Evolutionary conservation across 2,113 vertebrate genomes (phyloP).

Genomic region (Protomyctophum bolini): DNA sequence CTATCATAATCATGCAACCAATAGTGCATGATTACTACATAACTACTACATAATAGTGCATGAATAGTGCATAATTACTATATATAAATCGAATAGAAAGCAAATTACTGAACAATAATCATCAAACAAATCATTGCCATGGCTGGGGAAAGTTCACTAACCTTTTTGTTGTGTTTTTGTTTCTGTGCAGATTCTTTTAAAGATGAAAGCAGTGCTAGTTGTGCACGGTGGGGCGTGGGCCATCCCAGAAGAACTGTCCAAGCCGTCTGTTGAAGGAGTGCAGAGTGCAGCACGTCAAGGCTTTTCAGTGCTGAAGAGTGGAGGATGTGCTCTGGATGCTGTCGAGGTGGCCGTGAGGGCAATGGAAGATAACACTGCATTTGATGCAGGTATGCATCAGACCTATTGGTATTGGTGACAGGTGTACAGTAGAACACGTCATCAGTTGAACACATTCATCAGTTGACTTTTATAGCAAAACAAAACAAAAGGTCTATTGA

Average conservation of each 20-base stretch:
- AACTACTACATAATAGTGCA: too few species aligned
- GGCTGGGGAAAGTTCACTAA: neutral
- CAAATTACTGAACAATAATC: too few species aligned
- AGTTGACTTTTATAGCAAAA: too few species aligned
- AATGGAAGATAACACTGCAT: constrained; percentile 72
- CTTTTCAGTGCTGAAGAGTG: constrained; percentile 52
- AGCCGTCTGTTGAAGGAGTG: constrained; percentile 64
- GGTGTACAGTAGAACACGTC: too few species aligned
- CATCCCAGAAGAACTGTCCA: constrained; percentile 63
- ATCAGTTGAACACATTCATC: too few species aligned
- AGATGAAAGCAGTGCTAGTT: constrained; percentile 72
- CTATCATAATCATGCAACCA: too few species aligned
- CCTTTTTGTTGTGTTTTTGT: constrained; percentile 12
- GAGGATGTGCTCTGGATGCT: constrained; percentile 67
- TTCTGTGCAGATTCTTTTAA: constrained; percentile 24
- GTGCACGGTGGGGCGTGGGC: constrained; percentile 80
- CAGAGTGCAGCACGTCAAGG: constrained; percentile 61
- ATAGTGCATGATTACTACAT: too few species aligned
- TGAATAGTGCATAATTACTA: too few species aligned
- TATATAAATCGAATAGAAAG: too few species aligned
- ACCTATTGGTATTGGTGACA: too few species aligned
- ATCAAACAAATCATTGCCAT: neutral
- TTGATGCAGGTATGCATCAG: constrained; percentile 65
- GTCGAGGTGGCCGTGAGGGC: constrained; percentile 71
- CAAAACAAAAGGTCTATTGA: too few species aligned